These are phyloP conservation scores for Falco concolor DNA, from an alignment of 2,797 vertebrate genomes.

Conservation along the genomic window DNA sequence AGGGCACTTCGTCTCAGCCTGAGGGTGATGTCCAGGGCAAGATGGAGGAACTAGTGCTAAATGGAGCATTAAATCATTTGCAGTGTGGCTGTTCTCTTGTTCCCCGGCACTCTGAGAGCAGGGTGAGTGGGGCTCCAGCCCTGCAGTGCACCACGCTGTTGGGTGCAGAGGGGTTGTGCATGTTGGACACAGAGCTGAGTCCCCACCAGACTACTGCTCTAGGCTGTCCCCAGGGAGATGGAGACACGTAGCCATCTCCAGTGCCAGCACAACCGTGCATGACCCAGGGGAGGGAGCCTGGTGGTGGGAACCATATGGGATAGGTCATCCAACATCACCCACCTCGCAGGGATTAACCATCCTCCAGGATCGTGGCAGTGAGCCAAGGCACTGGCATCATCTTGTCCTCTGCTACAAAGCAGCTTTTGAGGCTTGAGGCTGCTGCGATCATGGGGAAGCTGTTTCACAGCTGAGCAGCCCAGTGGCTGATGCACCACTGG, in stretches of 20 bases:
- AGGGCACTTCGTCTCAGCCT: not conserved
- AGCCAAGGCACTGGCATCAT: not conserved
- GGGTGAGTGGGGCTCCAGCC: not conserved
- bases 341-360: not conserved
- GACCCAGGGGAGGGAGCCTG: too few relatives aligned
- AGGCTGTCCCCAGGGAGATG: not conserved
- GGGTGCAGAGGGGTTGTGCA: fast-evolving
- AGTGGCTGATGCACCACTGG: not conserved
- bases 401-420: not conserved
- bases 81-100: not conserved
- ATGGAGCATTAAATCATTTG: not conserved
- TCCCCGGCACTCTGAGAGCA: fast-evolving
- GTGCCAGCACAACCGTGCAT: not conserved
- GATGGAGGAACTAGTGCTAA: not conserved
- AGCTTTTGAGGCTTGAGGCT: not conserved
- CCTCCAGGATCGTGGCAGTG: not conserved
- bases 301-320: not conserved
- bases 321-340: not conserved
- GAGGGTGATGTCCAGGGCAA: not conserved
- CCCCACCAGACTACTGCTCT: not conserved
- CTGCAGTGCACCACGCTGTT: fast-evolving
- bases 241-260: not conserved
- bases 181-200: not conserved
- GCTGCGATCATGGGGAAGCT: not conserved
- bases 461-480: not conserved